Evolutionary conservation across 2,113 vertebrate genomes (phyloP).

Genomic region (Dissostichus mawsoni): DNA sequence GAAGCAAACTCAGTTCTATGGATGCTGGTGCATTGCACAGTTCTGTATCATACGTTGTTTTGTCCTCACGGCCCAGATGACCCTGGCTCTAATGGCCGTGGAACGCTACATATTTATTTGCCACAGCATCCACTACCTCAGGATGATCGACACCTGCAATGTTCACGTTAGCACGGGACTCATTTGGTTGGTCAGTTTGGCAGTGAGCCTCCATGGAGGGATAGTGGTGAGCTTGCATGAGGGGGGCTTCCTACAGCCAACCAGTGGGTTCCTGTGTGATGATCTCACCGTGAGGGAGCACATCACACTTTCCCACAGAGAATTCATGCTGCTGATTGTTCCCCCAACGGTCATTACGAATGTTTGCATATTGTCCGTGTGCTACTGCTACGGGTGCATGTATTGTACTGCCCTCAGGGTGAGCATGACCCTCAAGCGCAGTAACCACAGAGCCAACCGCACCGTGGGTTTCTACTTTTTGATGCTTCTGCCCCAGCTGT

Average conservation of each 20-base stretch:
- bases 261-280: neutral
- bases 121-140: constrained; percentile 10
- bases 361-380: constrained; percentile 26
- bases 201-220: neutral
- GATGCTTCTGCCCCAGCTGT: constrained; percentile 8
- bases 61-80: neutral
- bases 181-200: no score
- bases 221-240: neutral
- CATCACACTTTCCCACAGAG: neutral
- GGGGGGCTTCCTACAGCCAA: constrained; percentile 4
- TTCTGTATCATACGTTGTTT: neutral
- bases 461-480: constrained; percentile 19
- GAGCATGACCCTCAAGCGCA: neutral
- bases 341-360: neutral
- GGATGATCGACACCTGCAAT: neutral
- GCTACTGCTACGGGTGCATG: constrained; percentile 32
- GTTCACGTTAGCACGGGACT: neutral
- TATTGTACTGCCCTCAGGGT: constrained; percentile 8
- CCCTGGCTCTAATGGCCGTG: constrained; percentile 9
- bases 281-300: constrained; percentile 7
- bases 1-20: neutral
- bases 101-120: constrained; percentile 30
- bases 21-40: neutral
- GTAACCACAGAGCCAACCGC: constrained; percentile 2
- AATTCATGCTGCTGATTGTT: neutral